Evolutionary conservation across 2,888 invertebrate species (phyloP), one percentile per base, ranked within the genome.

Genomic region (Rugalucina vietnamica): DNA sequence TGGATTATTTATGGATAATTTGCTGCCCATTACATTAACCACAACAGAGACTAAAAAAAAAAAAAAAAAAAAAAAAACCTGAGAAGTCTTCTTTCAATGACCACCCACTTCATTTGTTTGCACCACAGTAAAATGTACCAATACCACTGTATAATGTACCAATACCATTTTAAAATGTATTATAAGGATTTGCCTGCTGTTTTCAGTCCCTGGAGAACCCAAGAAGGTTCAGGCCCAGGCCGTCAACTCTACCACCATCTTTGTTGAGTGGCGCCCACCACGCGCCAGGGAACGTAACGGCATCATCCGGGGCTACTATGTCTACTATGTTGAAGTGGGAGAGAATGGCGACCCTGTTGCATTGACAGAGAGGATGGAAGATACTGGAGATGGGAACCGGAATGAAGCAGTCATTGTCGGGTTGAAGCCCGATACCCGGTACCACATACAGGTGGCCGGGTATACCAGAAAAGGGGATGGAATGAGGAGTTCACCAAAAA

Each of bases 401-500:
- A 97, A 98, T 93, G 94, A 94, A 76, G 96, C 97, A 91, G 98
- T 98, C 94, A 97, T 99, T 76, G 97, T 97, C 21, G 98, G 97
- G 21, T 96, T 99, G 69, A 98, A 99, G 95, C 99, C 99, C 3
- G 99, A 99, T 94, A 98, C 99, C 0, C 97, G 97, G 91, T 99
- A 99, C 95, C 97, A 92, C 77, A 91, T 94, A 79, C 98, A 98
- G 96, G 98, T 99, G 82, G 98, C 98, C 0, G 99, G 99, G 0
- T 96, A 99, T 85, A 99, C 99, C 3, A 96, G 98, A 87, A 98
- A 98, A 95, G 99, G 99, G 65, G 99, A 99, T 95, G 99, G 99
- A 29, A 97, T 98, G 95, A 96, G 98, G 88, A 98, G 98, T 94
- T 97, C 98, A 34, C 97, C 98, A 34, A 97, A 97, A 80, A 97